Base-by-base conservation (phyloP, 2,113 vertebrate species). In the Trochalopteron elliotii region DNA sequence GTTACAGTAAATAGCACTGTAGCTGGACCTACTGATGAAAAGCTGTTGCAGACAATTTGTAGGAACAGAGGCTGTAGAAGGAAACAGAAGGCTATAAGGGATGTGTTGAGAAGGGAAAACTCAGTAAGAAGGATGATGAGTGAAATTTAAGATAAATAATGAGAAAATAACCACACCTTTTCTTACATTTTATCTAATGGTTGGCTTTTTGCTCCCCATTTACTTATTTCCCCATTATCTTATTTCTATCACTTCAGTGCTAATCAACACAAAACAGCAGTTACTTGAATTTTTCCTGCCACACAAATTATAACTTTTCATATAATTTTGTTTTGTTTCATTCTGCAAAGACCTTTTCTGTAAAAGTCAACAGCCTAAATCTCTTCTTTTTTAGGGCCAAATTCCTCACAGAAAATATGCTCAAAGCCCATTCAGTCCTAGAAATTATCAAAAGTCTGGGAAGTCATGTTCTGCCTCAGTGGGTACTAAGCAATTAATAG, bases 151-250 rank as follows among this genome's bases (percentile, higher is more conserved):
- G 56, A 27, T 35, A 74, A 61, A 55, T 74, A 59, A 14, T 18
- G 30, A 65, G 47, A 87, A 78, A 84, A 81, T 59, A 50, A 40
- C 28, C 11, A 15, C 40, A n/a, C 7, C 49, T 2, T 27, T 82
- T 69, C 23, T 45, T 37, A 0, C 39, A 8, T 80, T 40, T 69
- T 21, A 27, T 56, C 8, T 77, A 44, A 9, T 35, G 5, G 7
- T 80, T 89, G 37, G 2, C 21, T 87, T 95, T 83, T 49, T 88
- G 20, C 27, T 74, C 10, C 17, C 5, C 7, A 2, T 56, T 68
- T 40, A 24, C 1, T 3, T 31, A 65, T 77, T 16, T 42, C 1
- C n/a, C n/a, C n/a, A n/a, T n/a, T n/a, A n/a, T n/a, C 1, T 3
- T 31, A 65, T 77, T 16, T 42, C 1, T 28, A 21, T 47, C 4